Base-by-base conservation (phyloP, 2,888 invertebrate genomes). In the Endotricha flammealis region DNA sequence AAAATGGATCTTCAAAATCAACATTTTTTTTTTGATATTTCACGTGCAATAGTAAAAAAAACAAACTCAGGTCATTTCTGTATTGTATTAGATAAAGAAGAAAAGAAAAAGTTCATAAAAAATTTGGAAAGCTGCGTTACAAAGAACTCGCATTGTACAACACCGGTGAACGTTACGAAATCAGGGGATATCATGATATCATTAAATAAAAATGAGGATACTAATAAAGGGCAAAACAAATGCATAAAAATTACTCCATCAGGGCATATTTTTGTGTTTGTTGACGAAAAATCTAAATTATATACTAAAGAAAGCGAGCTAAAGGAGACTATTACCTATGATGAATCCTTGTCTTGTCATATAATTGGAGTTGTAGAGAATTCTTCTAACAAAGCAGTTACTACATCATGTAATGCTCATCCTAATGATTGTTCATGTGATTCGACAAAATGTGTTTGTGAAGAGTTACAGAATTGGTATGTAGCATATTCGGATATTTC, bases 161-260 rank as follows among this genome's bases (percentile, higher is more conserved):
- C 69, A 23, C 70, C 74, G 0, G 54, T 75, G 23, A 65, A 51
- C 29, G 56, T 39, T 31, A 57, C 61, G 0, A 47, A 62, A 1
- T 58, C 67, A 5, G 69, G 68, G 2, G 60, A 72, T 48, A 65
- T 75, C 11, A 53, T 41, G 3, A 64, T 77, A 37, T 35, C 32
- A 29, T 44, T 75, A 20, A 58, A 59, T 38, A 47, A 33, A n/a
- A 44, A 58, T 8, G 36, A 39, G 2, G 41, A 56, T 16, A 33
- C 20, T 4, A 53, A n/a, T n/a, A n/a, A 50, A 16, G 47, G 36
- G 11, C 43, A 53, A 28, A 56, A 57, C 41, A 67, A 63, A 20
- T 59, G 63, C 12, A 47, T 81, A 11, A 77, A 69, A 54, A 63
- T 77, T 3, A 64, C 71, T 17, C 39, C 58, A 6, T 75, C 77